phyloP scores from a whole-genome alignment of 2,113 vertebrate species.

The Cebus imitator region DNA sequence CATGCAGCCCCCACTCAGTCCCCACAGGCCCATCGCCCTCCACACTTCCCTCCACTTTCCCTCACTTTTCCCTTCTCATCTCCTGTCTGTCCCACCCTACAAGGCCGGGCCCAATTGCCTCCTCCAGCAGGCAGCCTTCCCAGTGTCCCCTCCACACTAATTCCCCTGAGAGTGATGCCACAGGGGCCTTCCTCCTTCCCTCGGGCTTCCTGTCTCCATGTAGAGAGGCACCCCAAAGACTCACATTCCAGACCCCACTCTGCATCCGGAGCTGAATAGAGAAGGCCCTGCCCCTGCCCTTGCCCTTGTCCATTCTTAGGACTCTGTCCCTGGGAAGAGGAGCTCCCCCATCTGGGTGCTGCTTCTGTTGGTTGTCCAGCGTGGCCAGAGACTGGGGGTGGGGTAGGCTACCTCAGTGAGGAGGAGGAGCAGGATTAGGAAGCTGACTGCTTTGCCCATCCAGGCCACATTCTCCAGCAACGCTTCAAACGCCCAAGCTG shows the following conservation, averaged over 20 bases:
- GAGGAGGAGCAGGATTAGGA: background rate
- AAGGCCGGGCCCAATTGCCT: background rate
- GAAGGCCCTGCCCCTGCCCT: background rate
- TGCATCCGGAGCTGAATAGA: background rate
- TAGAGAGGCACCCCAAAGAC: background rate
- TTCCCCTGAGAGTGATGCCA: background rate
- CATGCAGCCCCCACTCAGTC: rapidly evolving
- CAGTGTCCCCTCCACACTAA: too few species aligned
- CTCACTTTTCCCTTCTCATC: background rate
- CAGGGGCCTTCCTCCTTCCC: background rate
- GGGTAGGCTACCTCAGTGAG: background rate
- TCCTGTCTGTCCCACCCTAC: background rate
- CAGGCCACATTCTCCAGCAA: background rate
- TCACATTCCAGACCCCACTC: background rate
- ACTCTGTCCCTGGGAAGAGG: background rate
- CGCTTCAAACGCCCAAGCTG: background rate
- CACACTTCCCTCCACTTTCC: background rate
- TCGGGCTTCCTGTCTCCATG: background rate
- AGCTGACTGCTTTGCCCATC: background rate
- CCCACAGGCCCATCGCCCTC: background rate
- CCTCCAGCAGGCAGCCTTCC: background rate
- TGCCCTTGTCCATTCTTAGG: background rate
- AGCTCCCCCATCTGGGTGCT: background rate
- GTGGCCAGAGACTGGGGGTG: background rate
- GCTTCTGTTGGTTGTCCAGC: background rate